Conservation (phyloP, 2,888 invertebrate species). For the Resseliella maxima region DNA sequence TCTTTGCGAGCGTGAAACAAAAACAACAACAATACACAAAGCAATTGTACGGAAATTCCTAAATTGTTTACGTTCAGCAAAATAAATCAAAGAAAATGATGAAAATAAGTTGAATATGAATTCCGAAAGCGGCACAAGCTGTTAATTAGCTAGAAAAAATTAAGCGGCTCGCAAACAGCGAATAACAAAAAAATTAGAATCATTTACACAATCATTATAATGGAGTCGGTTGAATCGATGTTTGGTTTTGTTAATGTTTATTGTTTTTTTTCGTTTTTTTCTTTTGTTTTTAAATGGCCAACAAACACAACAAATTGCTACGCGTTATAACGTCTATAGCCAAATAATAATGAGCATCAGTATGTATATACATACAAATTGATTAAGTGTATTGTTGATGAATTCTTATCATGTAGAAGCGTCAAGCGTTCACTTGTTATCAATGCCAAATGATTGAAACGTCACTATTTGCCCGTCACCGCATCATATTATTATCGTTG, state of each 20-base stretch:
- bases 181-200: not conserved
- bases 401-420: not conserved
- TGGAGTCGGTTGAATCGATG: not conserved
- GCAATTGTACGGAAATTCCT: not conserved
- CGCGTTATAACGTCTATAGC: not conserved
- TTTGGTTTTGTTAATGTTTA: conserved; percentile 8
- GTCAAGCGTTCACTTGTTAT: not conserved
- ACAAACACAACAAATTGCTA: no score
- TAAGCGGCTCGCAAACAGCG: not conserved
- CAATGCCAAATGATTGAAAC: conserved; percentile 20
- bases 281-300: no score
- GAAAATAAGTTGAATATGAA: not conserved
- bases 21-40: not conserved
- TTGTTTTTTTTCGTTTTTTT: not conserved
- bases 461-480: not conserved
- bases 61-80: not conserved
- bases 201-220: conserved; percentile 9
- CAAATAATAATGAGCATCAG: not conserved
- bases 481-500: not conserved
- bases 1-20: not conserved
- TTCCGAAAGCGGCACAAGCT: not conserved
- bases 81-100: conserved; percentile 9
- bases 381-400: not conserved
- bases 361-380: not conserved
- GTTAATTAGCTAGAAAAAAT: not conserved